Conservation (phyloP, 2,113 vertebrate species). For the Grammomys surdaster region DNA sequence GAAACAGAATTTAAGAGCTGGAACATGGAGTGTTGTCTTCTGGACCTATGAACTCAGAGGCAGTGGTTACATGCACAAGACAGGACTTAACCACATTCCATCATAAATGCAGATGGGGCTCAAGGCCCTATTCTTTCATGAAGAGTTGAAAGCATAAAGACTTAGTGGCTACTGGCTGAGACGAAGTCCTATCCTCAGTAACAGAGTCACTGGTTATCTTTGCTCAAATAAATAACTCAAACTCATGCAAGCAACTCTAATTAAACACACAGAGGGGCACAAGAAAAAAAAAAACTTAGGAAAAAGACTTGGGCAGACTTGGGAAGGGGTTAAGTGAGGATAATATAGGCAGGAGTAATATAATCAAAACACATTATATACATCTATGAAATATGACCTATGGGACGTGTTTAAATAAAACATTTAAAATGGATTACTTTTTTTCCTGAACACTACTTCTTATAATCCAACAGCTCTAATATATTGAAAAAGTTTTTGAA, state of each 20-base stretch:
- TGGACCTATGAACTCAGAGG: not conserved
- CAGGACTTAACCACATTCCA: not conserved
- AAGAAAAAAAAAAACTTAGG: not conserved
- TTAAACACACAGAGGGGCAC: not conserved
- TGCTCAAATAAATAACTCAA: not conserved
- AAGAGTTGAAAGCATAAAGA: not conserved
- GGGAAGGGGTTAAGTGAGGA: not conserved
- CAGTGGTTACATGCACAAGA: not conserved
- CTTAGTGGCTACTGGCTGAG: not conserved
- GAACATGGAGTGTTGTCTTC: not conserved
- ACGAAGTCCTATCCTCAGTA: not conserved
- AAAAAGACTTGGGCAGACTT: not conserved
- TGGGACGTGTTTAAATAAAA: not conserved
- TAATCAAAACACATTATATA: not conserved
- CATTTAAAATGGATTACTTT: not conserved
- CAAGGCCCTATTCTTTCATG: not conserved
- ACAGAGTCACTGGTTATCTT: not conserved
- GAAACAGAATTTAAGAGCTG: not conserved
- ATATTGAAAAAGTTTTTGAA: conserved; percentile 40
- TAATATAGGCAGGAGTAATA: not conserved
- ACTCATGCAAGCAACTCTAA: not conserved
- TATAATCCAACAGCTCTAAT: conserved; percentile 30
- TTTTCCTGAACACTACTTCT: not conserved
- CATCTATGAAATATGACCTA: not conserved
- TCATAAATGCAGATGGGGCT: not conserved